Evolutionary conservation across 1,140 invertebrate species (phyloP), one percentile per base, ranked within the genome.

Genomic region (Drosophila littoralis): DNA sequence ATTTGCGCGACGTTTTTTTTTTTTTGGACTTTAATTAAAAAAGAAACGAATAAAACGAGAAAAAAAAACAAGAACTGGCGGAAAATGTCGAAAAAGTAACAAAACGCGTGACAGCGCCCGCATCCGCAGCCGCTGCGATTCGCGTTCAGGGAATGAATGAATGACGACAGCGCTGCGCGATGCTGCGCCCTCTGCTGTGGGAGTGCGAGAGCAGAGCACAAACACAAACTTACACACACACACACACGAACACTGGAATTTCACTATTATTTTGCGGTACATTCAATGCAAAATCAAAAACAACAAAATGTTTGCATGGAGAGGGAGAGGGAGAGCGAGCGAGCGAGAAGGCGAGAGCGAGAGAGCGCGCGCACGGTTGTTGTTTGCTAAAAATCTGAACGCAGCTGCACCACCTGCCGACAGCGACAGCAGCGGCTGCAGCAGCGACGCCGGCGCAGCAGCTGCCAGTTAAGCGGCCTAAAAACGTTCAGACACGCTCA

Each of bases 381-480:
- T 64, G 54, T 71, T 77, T 73, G 70, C 70, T 73, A 74, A 72
- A 75, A 75, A 72, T 67, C 63, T 32, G 59, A 66, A 55, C 59
- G 75, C 69, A 71, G 77, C 76, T 86, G 82, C 81, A 86, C 71
- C 82, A 88, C 83, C 83, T 80, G 79, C 79, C 78, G 68, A 70
- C 68, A 63, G 48, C 51, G 28, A 59, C 40, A 54, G 50, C 13
- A 58, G 57, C 61, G 51, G 36, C 7, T 22, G 22, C 61, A 43
- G 59, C 73, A 45, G 73, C 76, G 79, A 81, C 79, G 79, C 79
- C 79, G 79, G 79, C 79, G 79, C 79, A 82, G 79, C 80, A 82
- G 80, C 77, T 84, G 80, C 71, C 67, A 70, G 13, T 36, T 59
- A 36, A 52, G 54, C 52, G 63, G 15, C 2, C 61, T 50, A 36